Evolutionary conservation across 2,797 vertebrate species (phyloP), one percentile per base, ranked within the genome.

Genomic region (Gobionotothen gibberifrons): DNA sequence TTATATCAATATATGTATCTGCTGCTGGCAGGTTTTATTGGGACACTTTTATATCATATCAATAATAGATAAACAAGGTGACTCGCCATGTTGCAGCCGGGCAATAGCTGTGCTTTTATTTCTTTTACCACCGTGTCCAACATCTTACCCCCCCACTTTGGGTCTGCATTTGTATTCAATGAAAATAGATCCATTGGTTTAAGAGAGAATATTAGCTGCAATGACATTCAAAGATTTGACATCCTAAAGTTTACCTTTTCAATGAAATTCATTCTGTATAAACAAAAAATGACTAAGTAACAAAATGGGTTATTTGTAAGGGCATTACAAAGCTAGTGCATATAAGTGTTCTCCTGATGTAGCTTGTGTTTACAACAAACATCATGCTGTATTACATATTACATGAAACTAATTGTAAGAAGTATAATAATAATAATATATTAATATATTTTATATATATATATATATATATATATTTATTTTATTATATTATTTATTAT

Each of bases 1-100:
- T 83, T 79, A 73, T 85, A 92, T 91, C 89, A 85, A 90, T 87
- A 90, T 86, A 92, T 91, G 70, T 83, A 85, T 89, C 76, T 86
- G 62, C 64, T 71, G 52, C 82, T 78, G 83, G 76, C 76, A 82
- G 82, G 72, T 85, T 92, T 87, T 90, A 92, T 89, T 87, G 83
- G 84, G 86, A 83, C 75, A 75, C 81, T 86, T 91, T 93, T 90
- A 92, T 90, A 84, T 85, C 70, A 66, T 74, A 86, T 91, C 82
- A 90, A 92, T 92, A 92, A 92, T 92, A 87, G 79, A 93, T 91
- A 85, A 79, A 82, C 59, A 32, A 1, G 54, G 55, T 65, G 85
- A 74, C 69, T 70, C 69, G 75, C 73, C 29, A 79, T 79, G 67
- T 43, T 77, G 78, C 84, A 88, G 88, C 82, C 78, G 79, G 71